These are phyloP conservation scores for Myrmophylax atrothorax DNA, from an alignment of 2,113 vertebrate species.

Conservation along the genomic window DNA sequence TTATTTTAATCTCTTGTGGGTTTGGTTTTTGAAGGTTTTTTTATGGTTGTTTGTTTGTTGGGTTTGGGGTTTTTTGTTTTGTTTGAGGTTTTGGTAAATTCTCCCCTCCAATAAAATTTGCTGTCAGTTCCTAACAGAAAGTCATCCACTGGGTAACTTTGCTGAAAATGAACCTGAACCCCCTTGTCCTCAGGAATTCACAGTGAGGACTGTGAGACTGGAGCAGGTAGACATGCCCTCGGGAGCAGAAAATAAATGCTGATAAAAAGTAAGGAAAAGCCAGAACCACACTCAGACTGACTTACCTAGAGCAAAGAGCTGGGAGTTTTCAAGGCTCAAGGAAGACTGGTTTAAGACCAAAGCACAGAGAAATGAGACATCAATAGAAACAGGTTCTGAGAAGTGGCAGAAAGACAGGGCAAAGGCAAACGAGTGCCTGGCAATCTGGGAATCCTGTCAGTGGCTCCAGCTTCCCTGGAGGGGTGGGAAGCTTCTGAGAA, in stretches of 20 bases:
- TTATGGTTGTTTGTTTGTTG: neutral
- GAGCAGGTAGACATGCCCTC: neutral
- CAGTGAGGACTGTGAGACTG: neutral
- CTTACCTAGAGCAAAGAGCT: neutral
- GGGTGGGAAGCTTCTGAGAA: constrained; percentile 18
- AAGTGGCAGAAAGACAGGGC: neutral
- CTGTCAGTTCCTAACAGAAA: neutral
- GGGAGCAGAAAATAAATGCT: constrained; percentile 1
- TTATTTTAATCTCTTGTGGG: constrained; percentile 11
- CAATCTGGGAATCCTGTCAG: neutral
- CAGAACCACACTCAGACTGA: neutral
- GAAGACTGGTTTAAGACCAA: constrained; percentile 18
- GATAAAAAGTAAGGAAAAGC: neutral
- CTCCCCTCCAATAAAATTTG: neutral
- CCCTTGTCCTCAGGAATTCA: neutral
- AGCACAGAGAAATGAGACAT: neutral
- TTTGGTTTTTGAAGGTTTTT: neutral
- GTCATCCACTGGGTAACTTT: neutral
- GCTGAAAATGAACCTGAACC: neutral
- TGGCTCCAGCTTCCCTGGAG: neutral
- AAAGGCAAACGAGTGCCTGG: neutral
- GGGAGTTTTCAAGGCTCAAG: neutral
- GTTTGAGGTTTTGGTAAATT: neutral
- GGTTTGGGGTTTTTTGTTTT: neutral
- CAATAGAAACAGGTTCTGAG: constrained; percentile 32